Base-by-base conservation (phyloP, 2,113 vertebrate genomes). In the Shinisaurus crocodilurus region DNA sequence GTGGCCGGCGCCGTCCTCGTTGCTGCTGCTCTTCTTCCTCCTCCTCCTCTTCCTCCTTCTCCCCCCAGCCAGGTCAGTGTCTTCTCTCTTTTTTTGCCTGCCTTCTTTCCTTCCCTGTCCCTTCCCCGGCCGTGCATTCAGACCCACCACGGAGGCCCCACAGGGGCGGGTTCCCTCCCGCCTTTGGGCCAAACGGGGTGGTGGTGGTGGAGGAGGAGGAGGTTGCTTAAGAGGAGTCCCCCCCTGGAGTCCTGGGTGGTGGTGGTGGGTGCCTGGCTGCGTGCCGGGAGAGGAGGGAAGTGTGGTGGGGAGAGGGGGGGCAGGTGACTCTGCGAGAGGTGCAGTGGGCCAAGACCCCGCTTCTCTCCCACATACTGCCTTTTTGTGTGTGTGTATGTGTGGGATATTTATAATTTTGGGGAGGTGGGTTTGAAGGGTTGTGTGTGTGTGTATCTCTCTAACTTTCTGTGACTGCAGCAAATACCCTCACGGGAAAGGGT, bases 1-100 rank as follows among this genome's bases (percentile, higher is more conserved):
- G 86, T 90, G 86, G 97, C 97, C 97, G 97, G 97, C 97, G 96
- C 96, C 84, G 48, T 88, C 50, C 82, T 90, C 82, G 90, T 34
- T 79, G 82, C 82, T 85, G 82, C 82, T 77, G 76, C 76, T 57
- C 74, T 7, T 25, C 84, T 92, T 94, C 96, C 95, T 74, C 93
- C 74, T 90, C 90, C 75, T 90, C 94, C 90, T 86, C 94, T 90
- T 86, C 85, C 87, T 82, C 93, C 87, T 90, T 84, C 85, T 86
- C 77, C 93, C 88, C 91, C 60, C 82, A 82, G 80, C 80, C 80
- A 82, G 80, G 80, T 82, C 50, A 82, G 89, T 90, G 82, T 85
- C 74, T 76, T 80, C 40, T 40, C 72, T n/a, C 92, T 93, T 74
- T 85, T 85, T 92, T 91, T 90, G 88, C 87, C 25, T 60, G 4